Conservation (phyloP, 1,140 invertebrate species). For the Agrypnia vestita region DNA sequence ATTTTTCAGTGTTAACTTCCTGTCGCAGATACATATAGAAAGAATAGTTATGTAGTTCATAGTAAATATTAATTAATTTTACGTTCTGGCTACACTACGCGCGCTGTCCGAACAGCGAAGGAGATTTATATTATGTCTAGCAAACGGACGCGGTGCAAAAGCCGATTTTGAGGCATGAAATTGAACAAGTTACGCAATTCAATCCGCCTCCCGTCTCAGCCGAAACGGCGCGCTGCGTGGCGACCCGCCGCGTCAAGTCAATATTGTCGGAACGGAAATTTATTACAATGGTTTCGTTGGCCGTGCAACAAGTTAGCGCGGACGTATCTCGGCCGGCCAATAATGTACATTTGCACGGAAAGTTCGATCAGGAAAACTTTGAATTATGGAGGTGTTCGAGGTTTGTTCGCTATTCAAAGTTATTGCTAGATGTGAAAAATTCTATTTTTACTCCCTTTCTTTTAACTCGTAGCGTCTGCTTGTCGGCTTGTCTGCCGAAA, state of each 20-base stretch:
- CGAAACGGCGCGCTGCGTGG: neutral
- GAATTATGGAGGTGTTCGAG: neutral
- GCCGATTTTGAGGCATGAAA: no score
- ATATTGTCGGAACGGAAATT: constrained; percentile 12
- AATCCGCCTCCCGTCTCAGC: neutral
- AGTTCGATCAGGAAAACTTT: neutral
- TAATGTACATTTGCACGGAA: constrained; percentile 11
- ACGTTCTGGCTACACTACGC: no score
- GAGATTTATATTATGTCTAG: no score
- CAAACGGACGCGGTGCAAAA: no score
- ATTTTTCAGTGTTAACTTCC: no score
- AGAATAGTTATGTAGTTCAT: no score
- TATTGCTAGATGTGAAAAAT: neutral
- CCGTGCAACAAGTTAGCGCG: constrained; percentile 12
- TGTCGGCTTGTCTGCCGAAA: no score
- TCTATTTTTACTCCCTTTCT: no score
- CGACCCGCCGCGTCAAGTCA: constrained; percentile 14
- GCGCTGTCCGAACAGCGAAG: no score
- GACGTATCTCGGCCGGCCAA: neutral
- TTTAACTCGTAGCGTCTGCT: no score
- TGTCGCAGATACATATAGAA: neutral
- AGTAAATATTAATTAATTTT: no score
- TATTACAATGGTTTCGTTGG: constrained; percentile 16
- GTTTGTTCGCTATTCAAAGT: neutral
- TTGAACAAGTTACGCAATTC: neutral